Percentiles rank a stretch among this genome's conserved stretches.
These are phyloP conservation scores for Pelagia noctiluca DNA, from an alignment of 30 jellyfish, hydroid and myxozoan genomes.

Conservation along the genomic window DNA sequence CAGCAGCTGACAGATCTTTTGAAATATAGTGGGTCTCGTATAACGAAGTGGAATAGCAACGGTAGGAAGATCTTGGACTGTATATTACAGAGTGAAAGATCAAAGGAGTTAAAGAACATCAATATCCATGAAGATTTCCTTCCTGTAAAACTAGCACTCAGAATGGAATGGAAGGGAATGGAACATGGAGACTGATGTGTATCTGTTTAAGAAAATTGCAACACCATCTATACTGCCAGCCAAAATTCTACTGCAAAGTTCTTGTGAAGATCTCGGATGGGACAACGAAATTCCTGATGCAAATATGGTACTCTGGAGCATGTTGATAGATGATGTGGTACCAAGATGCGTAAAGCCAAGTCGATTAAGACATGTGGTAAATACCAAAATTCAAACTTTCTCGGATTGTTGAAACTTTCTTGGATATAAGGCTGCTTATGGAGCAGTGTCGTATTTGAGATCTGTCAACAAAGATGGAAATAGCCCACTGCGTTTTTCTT, in stretches of 20 bases:
- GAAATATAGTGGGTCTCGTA: slow-evolving; percentile 47
- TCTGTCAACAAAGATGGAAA: slow-evolving; percentile 30
- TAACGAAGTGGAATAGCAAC: slow-evolving; percentile 49
- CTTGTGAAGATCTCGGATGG: slow-evolving; percentile 50
- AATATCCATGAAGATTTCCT: slow-evolving; percentile 21
- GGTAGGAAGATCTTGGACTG: slow-evolving; percentile 30
- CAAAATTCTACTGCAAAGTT: slow-evolving; percentile 38
- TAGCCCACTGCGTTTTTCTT: slow-evolving; percentile 16
- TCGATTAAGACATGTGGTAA: slow-evolving; percentile 14
- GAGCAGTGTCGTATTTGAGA: slow-evolving; percentile 42
- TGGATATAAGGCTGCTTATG: slow-evolving; percentile 38
- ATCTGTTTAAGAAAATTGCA: slow-evolving; percentile 34
- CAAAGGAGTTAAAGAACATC: slow-evolving; percentile 44
- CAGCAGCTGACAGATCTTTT: slow-evolving; percentile 15
- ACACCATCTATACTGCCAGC: slow-evolving; percentile 59
- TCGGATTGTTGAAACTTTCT: no score
- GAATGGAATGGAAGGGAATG: slow-evolving; percentile 60
- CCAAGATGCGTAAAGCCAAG: slow-evolving; percentile 15
- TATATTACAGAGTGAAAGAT: slow-evolving; percentile 28
- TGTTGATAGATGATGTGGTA: slow-evolving; percentile 46
- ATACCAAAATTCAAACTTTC: slow-evolving; percentile 48
- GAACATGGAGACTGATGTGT: slow-evolving; percentile 55
- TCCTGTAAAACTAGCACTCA: slow-evolving; percentile 63
- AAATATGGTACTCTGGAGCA: slow-evolving; percentile 26
- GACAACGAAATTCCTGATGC: slow-evolving; percentile 40